Evolutionary conservation across 2,888 invertebrate species (phyloP).

Genomic region (Drosophila rubida): DNA sequence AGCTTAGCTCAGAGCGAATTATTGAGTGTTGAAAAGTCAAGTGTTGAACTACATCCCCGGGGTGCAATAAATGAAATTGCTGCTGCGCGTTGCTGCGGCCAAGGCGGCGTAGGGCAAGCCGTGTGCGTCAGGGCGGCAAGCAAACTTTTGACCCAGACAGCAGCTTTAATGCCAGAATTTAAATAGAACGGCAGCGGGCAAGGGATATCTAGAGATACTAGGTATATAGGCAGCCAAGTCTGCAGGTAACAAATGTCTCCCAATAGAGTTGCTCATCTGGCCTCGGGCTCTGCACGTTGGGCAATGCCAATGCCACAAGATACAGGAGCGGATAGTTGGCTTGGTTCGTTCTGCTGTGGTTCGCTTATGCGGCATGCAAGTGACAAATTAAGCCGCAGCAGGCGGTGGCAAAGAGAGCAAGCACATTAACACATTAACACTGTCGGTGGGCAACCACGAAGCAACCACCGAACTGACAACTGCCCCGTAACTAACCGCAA

Average conservation of each 20-base stretch:
- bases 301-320: conserved; percentile 47
- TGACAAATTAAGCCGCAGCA: conserved; percentile 73
- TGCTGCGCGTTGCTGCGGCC: conserved; percentile 32
- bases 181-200: conserved; percentile 60
- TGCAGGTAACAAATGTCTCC: conserved; percentile 83
- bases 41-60: conserved; percentile 55
- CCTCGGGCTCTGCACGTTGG: conserved; percentile 48
- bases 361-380: conserved; percentile 36
- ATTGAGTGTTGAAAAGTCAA: conserved; percentile 74
- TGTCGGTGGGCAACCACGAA: conserved; percentile 40
- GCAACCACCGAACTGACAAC: conserved; percentile 46
- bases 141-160: conserved; percentile 54
- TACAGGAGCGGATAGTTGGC: conserved; percentile 7
- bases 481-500: conserved; percentile 61
- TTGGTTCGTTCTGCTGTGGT: background rate
- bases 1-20: conserved; percentile 65
- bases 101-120: background rate
- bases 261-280: conserved; percentile 70
- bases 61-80: conserved; percentile 82
- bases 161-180: conserved; percentile 67
- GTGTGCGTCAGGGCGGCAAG: background rate
- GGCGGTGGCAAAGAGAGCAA: conserved; percentile 27
- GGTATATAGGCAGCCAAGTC: too few species aligned
- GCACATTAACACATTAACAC: conserved; percentile 50
- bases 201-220: too few species aligned